phyloP scores from a whole-genome alignment of 2,888 invertebrate genomes.

The Oxystoma pomonae region DNA sequence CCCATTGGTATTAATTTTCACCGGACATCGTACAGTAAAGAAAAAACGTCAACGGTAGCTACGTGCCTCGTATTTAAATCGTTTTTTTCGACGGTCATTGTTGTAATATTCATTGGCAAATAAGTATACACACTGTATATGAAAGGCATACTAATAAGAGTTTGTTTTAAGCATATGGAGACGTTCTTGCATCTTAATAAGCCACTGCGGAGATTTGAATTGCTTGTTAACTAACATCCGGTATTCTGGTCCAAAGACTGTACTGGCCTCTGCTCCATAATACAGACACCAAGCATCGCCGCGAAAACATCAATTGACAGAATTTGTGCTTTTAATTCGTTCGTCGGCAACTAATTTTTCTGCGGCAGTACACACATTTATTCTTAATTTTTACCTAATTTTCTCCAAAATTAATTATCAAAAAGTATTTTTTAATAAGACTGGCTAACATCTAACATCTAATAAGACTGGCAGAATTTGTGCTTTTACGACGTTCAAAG shows the following conservation, averaged over 20 bases:
- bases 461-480: no score
- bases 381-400: no score
- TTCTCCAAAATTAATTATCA: no score
- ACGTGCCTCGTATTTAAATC: conserved; percentile 27
- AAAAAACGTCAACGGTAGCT: conserved; percentile 16
- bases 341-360: no score
- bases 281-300: no score
- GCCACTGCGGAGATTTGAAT: conserved; percentile 34
- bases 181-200: conserved; percentile 38
- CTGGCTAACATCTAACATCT: no score
- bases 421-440: no score
- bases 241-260: conserved; percentile 17
- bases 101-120: conserved; percentile 38
- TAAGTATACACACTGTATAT: conserved; percentile 31
- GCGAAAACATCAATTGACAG: no score
- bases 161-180: conserved; percentile 29
- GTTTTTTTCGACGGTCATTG: conserved; percentile 32
- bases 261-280: not conserved
- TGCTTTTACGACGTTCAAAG: no score
- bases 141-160: conserved; percentile 36
- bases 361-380: no score
- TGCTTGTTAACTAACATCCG: conserved; percentile 40
- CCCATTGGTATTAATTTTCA: conserved; percentile 21
- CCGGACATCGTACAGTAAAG: conserved; percentile 18
- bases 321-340: no score